Evolutionary conservation across 2,888 invertebrate genomes (phyloP), one percentile per base, ranked within the genome.

Genomic region (Standfussiana lucernea): DNA sequence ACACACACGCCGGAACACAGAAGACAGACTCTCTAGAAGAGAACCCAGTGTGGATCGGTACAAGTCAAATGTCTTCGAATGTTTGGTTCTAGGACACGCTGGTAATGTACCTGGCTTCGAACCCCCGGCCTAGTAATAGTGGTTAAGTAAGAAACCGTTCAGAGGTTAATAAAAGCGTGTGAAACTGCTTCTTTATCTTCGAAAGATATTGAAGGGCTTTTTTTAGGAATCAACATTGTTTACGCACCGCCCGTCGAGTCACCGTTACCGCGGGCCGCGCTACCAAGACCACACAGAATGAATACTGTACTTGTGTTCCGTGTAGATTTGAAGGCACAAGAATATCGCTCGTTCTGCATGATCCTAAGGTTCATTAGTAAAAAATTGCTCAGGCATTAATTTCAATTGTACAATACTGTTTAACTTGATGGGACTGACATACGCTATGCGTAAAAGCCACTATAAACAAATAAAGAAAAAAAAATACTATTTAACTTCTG

Each of bases 211-310:
- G 24, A 45, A 42, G 8, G 45, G 28, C 1, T 28, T 42, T 59
- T 75, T 59, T 75, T 74, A 32, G 18, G 45, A 45, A 74, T 28
- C n/a, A 56, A 21, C 35, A 35, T 37, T 18, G n/a, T 15, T 37
- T 28, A 21, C 42, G 42, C 18, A 73, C 21, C 42, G n/a, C 35
- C 42, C 32, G 15, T 10, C n/a, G 42, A 40, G 50, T n/a, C 10
- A 28, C 24, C 72, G 37, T 24, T 8, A 1, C 1, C 21, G 32
- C 5, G 8, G 24, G 10, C 68, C 24, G 28, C 2, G n/a, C 28
- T 73, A 28, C 35, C 24, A n/a, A 28, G 56, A 74, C 42, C 53
- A 73, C 73, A 72, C 50, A 72, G 32, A 72, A 24, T 13, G 15
- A 47, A 42, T 32, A 18, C 15, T 18, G 28, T 67, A 71, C 42